Base-by-base conservation (phyloP, 2,888 invertebrate genomes). In the Hololepta plana region DNA sequence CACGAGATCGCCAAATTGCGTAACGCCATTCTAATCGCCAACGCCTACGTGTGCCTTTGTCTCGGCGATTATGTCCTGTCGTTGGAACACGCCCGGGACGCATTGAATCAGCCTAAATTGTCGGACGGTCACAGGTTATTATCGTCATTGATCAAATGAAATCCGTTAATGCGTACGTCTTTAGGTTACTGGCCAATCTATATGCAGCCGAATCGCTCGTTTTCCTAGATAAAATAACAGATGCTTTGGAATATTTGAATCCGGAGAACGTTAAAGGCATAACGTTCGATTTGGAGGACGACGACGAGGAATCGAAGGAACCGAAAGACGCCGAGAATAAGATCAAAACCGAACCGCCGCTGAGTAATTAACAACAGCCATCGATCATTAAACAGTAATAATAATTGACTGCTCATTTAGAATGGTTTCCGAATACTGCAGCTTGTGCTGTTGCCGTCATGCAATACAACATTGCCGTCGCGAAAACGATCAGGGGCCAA, bases 121-220 rank as follows among this genome's bases (percentile, higher is more conserved):
- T 73, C 77, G 2, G 73, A 71, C 30, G 68, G 70, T 10, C 73
- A 80, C 43, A 71, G 61, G 72, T 73, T 17, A 17, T 8, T 7
- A 17, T 23, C 11, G 6, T 7, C 4, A 4, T 15, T 29, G 7
- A n/a, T n/a, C n/a, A n/a, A n/a, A 21, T 14, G 4, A 19, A 24
- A 2, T 10, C 22, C 4, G 21, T 22, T 20, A 12, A 17, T 8
- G 27, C 28, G 4, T 12, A 8, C 37, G 12, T 37, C 44, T 41
- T 11, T 36, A 77, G 79, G 50, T 67, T 84, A 38, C 60, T 91
- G 42, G 88, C 75, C 0, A 81, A 85, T 51, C 65, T 91, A 41
- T 93, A 93, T 51, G 76, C 81, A 26, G 87, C 87, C 0, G 90
- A 93, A 56, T 77, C 87, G 13, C 58, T 85, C 7, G 72, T 90